Base-by-base conservation (phyloP, 2,113 vertebrate species). In the Archilochus colubris region DNA sequence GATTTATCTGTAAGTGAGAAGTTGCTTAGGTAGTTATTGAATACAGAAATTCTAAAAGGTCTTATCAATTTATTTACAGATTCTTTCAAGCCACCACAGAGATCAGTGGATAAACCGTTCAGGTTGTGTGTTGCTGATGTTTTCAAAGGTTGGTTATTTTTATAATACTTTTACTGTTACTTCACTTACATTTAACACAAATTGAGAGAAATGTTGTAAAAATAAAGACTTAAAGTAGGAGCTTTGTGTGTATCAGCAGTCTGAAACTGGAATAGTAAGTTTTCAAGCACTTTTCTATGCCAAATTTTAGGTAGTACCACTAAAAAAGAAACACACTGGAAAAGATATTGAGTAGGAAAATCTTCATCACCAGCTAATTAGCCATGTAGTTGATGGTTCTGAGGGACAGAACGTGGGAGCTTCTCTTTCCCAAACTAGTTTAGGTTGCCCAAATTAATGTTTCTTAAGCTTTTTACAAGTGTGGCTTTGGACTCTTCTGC, bases 121-220 rank as follows among this genome's bases (percentile, higher is more conserved):
- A 98, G 99, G 77, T 97, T 99, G 57, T 99, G 98, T 57, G 98
- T 99, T 59, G 99, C 99, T 6, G 99, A 99, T 88, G 99, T 99
- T 86, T 99, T 99, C 95, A 99, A 99, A 99, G 99, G 99, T 99
- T 96, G 96, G 98, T 96, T 54, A 28, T 68, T 53, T 89, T 92
- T 62, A n/a, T 68, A 20, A 14, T 68, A 13, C 75, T 89, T 77
- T 86, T 15, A 40, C 5, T 2, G 10, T 86, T 1, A 22, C 84
- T 91, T 67, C 63, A 61, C 31, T 0, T 0, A 6, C 69, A 23
- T 50, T 82, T 83, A 75, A 80, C 9, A 22, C 4, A 62, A 63
- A 4, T 72, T 19, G 59, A 91, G 48, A 84, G 81, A 91, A 91
- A 68, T 25, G 1, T 38, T 76, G 9, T 77, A 43, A 69, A 78